These are phyloP conservation scores for Musca vetustissima DNA, from an alignment of 1,140 invertebrate genomes.

Conservation along the genomic window DNA sequence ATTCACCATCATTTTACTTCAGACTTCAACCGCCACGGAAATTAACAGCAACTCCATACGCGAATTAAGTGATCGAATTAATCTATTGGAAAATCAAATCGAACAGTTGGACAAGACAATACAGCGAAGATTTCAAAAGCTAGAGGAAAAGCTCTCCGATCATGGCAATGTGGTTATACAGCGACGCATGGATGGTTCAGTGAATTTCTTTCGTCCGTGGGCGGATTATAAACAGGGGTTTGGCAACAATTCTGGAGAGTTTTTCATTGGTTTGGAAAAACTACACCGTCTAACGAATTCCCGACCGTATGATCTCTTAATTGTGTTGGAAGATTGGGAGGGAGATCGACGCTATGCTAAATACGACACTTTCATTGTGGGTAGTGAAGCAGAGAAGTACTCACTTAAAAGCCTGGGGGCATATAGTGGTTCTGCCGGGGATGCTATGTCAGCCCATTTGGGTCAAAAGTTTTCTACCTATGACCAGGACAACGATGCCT, in stretches of 20 bases:
- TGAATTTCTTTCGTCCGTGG: constrained; percentile 64
- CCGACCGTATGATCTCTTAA: background rate
- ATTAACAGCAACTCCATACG: too few relatives aligned
- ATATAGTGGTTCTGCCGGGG: constrained; percentile 66
- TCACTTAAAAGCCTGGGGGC: constrained; percentile 63
- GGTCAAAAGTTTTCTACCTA: constrained; percentile 68
- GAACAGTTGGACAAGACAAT: too few relatives aligned
- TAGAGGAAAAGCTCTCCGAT: background rate
- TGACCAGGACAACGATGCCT: constrained; percentile 63
- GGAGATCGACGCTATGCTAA: constrained; percentile 59
- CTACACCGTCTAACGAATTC: constrained; percentile 58
- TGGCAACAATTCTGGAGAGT: constrained; percentile 62
- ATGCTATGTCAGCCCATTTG: constrained; percentile 66
- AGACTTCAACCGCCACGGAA: too few relatives aligned
- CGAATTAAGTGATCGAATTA: too few relatives aligned
- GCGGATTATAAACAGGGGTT: constrained; percentile 64
- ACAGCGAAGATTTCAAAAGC: too few relatives aligned
- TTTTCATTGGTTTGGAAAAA: constrained; percentile 63
- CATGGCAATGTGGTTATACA: background rate
- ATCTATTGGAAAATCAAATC: too few relatives aligned
- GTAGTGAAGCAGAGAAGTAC: constrained; percentile 65
- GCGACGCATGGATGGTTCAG: constrained; percentile 60
- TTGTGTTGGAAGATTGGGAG: constrained; percentile 65
- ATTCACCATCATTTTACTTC: too few relatives aligned
- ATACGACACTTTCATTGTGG: constrained; percentile 66